Evolutionary conservation across 2,797 vertebrate genomes (phyloP).

Genomic region (Pseudotriccus pelzelni): DNA sequence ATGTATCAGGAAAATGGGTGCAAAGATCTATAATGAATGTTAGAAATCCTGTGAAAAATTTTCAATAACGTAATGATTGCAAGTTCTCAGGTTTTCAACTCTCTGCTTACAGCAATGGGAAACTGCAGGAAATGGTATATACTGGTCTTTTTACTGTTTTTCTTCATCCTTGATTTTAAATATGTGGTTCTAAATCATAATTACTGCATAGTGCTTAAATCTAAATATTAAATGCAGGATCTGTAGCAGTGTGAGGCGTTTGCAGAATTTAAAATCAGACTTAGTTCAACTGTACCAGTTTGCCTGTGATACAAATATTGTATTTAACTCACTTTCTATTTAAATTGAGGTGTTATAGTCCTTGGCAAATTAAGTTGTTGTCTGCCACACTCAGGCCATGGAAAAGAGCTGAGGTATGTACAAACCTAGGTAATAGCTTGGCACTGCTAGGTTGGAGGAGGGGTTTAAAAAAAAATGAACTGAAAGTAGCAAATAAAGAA

Average conservation of each 20-base stretch:
- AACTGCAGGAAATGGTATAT: neutral
- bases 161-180: conserved; percentile 14
- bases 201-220: conserved; percentile 28
- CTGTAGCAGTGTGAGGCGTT: neutral
- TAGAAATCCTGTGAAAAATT: neutral
- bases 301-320: neutral
- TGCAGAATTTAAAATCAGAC: neutral
- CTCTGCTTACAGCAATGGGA: neutral
- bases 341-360: neutral
- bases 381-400: neutral
- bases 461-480: neutral
- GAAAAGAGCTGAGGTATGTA: neutral
- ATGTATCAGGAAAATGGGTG: neutral
- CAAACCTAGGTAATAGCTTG: neutral
- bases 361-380: neutral
- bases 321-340: neutral
- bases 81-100: neutral
- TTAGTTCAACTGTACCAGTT: neutral
- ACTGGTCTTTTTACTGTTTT: neutral
- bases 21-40: neutral
- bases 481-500: neutral
- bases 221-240: conserved; percentile 25
- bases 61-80: neutral
- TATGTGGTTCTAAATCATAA: neutral
- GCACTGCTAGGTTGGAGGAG: neutral